A percentile compares a stretch with the other conserved stretches of the same genome.
These are phyloP conservation scores for Drosophila eohydei DNA, from an alignment of 2,888 invertebrate species.

Conservation along the genomic window DNA sequence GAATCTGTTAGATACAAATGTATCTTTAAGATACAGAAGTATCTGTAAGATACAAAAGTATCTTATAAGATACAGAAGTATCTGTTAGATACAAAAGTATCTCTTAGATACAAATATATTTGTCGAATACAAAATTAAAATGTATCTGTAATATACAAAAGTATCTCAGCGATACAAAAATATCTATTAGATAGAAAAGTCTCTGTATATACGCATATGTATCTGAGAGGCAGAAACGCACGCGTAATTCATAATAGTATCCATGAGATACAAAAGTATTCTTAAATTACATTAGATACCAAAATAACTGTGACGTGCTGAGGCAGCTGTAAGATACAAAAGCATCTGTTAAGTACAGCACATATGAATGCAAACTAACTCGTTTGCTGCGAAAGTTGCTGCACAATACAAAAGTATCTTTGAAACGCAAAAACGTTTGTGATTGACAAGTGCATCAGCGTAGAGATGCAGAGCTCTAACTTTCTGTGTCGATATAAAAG, in stretches of 20 bases:
- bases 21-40: background rate
- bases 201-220: no score
- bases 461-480: background rate
- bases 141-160: no score
- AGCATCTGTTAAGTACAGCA: background rate
- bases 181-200: no score
- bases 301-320: no score
- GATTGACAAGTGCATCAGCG: background rate
- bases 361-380: slow-evolving; percentile 1
- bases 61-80: background rate
- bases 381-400: background rate
- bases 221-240: no score
- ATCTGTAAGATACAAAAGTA: no score
- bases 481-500: background rate
- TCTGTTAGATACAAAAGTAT: background rate
- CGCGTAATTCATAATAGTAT: no score
- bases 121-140: no score
- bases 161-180: no score
- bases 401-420: background rate
- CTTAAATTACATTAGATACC: no score
- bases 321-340: background rate
- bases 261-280: background rate
- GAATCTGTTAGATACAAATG: background rate
- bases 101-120: background rate
- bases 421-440: background rate